Percentiles rank a stretch among this genome's conserved stretches.
Conservation (phyloP, 2,888 invertebrate genomes). For the Rambutsinella grinnellia region DNA sequence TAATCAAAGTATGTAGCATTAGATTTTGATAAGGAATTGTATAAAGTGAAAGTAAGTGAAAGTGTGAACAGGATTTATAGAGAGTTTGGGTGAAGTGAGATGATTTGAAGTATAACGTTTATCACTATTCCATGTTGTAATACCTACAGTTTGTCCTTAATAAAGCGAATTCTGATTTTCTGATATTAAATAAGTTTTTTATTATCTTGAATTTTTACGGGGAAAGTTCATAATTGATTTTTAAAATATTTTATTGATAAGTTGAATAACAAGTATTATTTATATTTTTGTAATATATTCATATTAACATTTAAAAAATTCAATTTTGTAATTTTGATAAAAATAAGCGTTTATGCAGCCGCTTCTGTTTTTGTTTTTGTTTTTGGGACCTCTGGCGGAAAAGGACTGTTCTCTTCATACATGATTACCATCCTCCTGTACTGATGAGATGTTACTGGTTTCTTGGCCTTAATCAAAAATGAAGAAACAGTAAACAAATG, state of each 20-base stretch:
- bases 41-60: no score
- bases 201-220: no score
- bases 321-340: no score
- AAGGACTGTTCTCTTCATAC: slow-evolving; percentile 79
- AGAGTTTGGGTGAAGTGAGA: neutral
- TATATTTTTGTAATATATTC: no score
- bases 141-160: no score
- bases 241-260: no score
- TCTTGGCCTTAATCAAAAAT: slow-evolving; percentile 3
- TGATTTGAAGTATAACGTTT: neutral
- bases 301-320: no score
- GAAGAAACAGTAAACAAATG: neutral
- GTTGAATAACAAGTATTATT: no score
- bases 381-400: slow-evolving; percentile 71
- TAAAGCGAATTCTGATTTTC: no score
- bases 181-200: no score
- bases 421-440: slow-evolving; percentile 77
- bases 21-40: neutral
- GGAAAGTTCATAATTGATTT: no score
- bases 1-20: slow-evolving; percentile 51
- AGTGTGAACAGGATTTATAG: neutral
- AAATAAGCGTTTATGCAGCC: no score
- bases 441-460: slow-evolving; percentile 48
- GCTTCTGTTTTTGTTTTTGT: slow-evolving; percentile 9
- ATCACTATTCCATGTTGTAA: neutral